Evolutionary conservation across 2,113 vertebrate genomes (phyloP).

Genomic region (Mustela lutreola): DNA sequence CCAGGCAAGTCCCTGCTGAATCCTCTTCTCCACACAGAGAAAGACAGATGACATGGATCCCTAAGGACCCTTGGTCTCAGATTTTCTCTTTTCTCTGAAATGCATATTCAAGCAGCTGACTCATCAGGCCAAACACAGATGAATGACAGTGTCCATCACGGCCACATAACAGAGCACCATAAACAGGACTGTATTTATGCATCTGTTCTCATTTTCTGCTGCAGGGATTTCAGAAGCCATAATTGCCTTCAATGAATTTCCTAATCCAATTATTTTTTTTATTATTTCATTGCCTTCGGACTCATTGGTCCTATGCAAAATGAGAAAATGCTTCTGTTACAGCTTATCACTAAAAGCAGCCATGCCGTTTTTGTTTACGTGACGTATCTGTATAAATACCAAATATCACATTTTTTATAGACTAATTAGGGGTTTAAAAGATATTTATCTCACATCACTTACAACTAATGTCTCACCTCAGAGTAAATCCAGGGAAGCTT

Average conservation of each 20-base stretch:
- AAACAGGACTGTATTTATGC: background rate
- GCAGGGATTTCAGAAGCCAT: background rate
- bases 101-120: background rate
- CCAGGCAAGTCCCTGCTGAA: background rate
- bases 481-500: background rate
- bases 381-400: background rate
- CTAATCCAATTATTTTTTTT: constrained; percentile 12
- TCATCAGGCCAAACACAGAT: background rate
- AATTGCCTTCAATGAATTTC: background rate
- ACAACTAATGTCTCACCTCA: background rate
- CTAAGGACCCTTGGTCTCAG: background rate
- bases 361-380: background rate
- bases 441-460: background rate
- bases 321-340: constrained; percentile 33
- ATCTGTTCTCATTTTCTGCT: constrained; percentile 26
- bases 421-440: background rate
- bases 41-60: background rate
- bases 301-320: background rate
- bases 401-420: background rate
- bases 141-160: background rate
- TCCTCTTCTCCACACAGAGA: background rate
- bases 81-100: background rate
- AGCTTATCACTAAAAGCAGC: background rate
- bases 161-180: background rate
- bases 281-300: constrained; percentile 14